phyloP scores from a whole-genome alignment of 2,888 invertebrate species.

The Ectobius pallidus region DNA sequence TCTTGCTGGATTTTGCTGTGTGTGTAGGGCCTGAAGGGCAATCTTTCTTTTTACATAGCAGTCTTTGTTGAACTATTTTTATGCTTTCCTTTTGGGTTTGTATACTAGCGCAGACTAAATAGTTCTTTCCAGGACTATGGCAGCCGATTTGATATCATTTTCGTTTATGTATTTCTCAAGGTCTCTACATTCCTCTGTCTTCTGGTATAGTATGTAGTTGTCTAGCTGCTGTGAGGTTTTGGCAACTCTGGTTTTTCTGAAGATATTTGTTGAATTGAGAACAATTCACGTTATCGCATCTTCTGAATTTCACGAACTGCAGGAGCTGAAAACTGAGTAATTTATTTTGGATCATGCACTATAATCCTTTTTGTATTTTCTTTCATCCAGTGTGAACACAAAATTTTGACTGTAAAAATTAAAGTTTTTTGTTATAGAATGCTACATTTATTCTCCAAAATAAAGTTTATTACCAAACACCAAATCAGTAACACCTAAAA shows the following conservation, averaged over 20 bases:
- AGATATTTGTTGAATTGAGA: too few species aligned
- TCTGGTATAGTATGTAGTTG: not conserved
- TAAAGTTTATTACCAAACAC: too few species aligned
- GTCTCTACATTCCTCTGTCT: not conserved
- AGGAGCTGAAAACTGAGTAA: too few species aligned
- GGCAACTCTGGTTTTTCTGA: constrained; percentile 45
- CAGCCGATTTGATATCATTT: not conserved
- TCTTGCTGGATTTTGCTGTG: not conserved
- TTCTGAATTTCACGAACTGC: too few species aligned
- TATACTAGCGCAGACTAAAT: not conserved
- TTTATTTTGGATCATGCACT: too few species aligned
- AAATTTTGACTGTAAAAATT: too few species aligned
- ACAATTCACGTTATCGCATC: too few species aligned
- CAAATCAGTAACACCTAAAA: too few species aligned
- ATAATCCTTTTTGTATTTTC: too few species aligned
- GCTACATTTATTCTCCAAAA: too few species aligned
- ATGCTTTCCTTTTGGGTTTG: not conserved
- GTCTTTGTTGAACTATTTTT: not conserved
- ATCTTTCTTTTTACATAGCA: not conserved
- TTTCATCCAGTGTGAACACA: too few species aligned
- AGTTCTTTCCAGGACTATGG: not conserved
- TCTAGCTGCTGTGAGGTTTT: constrained; percentile 35
- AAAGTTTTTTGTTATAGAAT: too few species aligned
- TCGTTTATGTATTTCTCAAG: not conserved
- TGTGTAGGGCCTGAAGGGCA: not conserved